Base-by-base conservation (phyloP, 2,888 invertebrate species). In the Drosophila eohydei region DNA sequence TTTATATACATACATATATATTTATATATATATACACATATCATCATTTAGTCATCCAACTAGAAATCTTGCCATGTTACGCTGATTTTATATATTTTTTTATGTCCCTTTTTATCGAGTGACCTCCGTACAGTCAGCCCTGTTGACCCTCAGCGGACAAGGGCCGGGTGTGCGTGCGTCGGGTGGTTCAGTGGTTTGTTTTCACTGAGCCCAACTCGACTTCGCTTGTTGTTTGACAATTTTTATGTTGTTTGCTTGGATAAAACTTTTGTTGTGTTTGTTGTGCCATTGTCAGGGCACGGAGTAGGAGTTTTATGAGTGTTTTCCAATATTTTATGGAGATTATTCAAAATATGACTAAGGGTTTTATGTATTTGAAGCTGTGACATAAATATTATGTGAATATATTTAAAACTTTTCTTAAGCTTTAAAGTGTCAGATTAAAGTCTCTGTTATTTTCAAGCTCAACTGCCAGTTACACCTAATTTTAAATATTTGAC, bases 71-170 rank as follows among this genome's bases (percentile, higher is more conserved):
- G 40, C 40, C 51, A 46, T 38, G 73, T 64, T 77, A 64, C 72
- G 76, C 72, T 44, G 67, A 83, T 78, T 83, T 86, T 48, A 65
- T 54, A 55, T 11, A 5, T 77, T 81, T 77, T 81, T 83, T 60
- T 78, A 75, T 71, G 81, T 67, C 57, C 66, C 66, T 70, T 67
- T 83, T 78, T 68, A 32, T 54, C 67, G 74, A 81, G 50, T 87
- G 88, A 89, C 86, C 89, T 78, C 77, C 61, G 71, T 56, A 60
- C 57, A 26, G 73, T 50, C 67, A 57, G 54, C 58, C 30, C 71
- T 74, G 71, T 78, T 87, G 86, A 87, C 89, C 86, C 81, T 81
- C 85, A 77, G 74, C 70, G 57, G 70, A 52, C 71, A 44, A 46
- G 34, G 32, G 40, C 44, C 16, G 41, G 41, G 40, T 21, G 40